A percentile compares a stretch with the other conserved stretches of the same genome.
phyloP scores from a whole-genome alignment of 2,888 invertebrate species.

The Coecobrya sp. region DNA sequence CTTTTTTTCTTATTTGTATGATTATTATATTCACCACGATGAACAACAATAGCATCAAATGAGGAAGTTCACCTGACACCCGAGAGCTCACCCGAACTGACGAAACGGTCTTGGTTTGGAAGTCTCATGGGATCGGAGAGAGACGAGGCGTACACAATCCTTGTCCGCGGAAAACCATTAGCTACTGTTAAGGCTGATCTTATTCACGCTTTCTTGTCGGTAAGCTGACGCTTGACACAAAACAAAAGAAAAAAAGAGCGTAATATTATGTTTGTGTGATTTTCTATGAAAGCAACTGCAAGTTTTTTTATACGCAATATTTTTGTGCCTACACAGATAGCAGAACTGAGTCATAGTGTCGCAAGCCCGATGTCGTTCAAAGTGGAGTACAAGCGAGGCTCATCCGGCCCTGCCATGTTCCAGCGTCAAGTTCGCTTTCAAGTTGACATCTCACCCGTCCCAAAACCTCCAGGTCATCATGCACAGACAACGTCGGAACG shows the following conservation, averaged over 20 bases:
- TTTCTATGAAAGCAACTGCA: too few species aligned
- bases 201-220: constrained; percentile 99
- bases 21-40: too few species aligned
- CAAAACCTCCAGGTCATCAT: constrained; percentile 91
- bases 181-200: constrained; percentile 99
- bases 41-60: constrained; percentile 91
- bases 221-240: constrained; percentile 89
- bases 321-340: too few species aligned
- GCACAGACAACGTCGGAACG: constrained; percentile 83
- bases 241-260: neutral
- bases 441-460: constrained; percentile 88
- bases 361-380: constrained; percentile 99
- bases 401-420: constrained; percentile 98
- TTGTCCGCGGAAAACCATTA: constrained; percentile 98
- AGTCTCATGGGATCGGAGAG: constrained; percentile 98
- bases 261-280: too few species aligned
- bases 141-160: constrained; percentile 98
- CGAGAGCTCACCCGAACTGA: constrained; percentile 98
- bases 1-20: too few species aligned
- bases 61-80: constrained; percentile 98
- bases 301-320: too few species aligned
- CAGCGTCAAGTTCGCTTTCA: constrained; percentile 98
- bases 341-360: constrained; percentile 99
- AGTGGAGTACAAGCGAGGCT: constrained; percentile 98
- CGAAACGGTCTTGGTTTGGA: constrained; percentile 99